Conservation (phyloP, 2,888 invertebrate genomes). For the Tetranychus piercei region DNA sequence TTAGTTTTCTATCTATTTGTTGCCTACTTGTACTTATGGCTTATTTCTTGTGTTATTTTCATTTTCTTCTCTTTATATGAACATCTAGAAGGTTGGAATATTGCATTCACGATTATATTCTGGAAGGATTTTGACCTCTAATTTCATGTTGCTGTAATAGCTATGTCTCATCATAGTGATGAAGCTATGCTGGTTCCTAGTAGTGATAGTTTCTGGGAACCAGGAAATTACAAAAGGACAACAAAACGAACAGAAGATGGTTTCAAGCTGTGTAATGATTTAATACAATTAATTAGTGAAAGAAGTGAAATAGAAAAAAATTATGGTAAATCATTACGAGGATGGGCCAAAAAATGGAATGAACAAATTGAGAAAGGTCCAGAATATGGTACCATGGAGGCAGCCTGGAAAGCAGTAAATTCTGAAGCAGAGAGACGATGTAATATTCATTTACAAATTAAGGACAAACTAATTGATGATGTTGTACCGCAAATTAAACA, state of each 20-base stretch:
- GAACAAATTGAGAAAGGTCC: constrained; percentile 91
- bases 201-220: constrained; percentile 97
- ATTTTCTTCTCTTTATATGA: neutral
- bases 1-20: too few species aligned
- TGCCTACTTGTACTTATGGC: neutral
- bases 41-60: neutral
- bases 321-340: constrained; percentile 78
- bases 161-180: constrained; percentile 74
- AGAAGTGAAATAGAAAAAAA: constrained; percentile 89
- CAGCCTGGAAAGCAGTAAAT: constrained; percentile 85
- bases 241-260: constrained; percentile 91
- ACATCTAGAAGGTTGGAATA: neutral
- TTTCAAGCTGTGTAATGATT: constrained; percentile 72
- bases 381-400: constrained; percentile 92
- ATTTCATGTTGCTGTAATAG: neutral
- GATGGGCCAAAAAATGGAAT: constrained; percentile 97
- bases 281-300: constrained; percentile 72
- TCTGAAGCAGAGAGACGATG: constrained; percentile 80
- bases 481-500: constrained; percentile 70
- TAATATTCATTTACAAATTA: constrained; percentile 71
- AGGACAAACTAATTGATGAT: constrained; percentile 69
- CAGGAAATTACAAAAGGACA: constrained; percentile 87
- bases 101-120: too few species aligned
- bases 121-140: neutral
- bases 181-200: constrained; percentile 79